A percentile compares a stretch with the other conserved stretches of the same genome.
phyloP scores from a whole-genome alignment of 2,888 invertebrate species.

The Lamellibrachia columna region DNA sequence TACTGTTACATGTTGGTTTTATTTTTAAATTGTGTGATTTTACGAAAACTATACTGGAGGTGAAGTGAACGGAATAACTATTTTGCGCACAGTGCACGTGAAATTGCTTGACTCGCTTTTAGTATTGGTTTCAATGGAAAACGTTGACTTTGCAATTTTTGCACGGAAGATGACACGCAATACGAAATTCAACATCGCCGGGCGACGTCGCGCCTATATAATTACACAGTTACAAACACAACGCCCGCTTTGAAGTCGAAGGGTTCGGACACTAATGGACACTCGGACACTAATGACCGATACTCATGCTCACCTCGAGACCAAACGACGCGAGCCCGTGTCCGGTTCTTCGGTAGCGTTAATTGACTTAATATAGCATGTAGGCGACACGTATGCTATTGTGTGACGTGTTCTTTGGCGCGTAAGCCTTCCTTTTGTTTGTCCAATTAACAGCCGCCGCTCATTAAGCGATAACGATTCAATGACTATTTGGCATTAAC shows the following conservation, averaged over 20 bases:
- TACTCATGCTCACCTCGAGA: not conserved
- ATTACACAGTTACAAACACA: not conserved
- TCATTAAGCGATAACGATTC: not conserved
- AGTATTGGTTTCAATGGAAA: no score
- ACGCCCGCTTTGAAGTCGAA: not conserved
- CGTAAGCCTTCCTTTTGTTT: slow-evolving; percentile 12
- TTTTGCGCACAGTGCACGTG: no score
- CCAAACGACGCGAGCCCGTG: not conserved
- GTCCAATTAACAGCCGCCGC: slow-evolving; percentile 3
- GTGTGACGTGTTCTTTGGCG: not conserved
- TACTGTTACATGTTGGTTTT: no score
- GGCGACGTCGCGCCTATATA: not conserved
- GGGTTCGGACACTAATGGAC: not conserved
- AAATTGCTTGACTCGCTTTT: no score
- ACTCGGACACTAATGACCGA: not conserved
- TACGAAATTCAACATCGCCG: no score
- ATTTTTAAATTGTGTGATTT: no score
- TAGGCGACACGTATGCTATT: not conserved
- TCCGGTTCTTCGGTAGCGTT: not conserved
- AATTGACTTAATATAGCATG: slow-evolving; percentile 5
- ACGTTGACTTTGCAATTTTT: no score
- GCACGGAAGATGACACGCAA: no score
- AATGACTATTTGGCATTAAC: slow-evolving; percentile 1
- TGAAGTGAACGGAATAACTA: no score
- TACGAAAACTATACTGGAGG: no score